Percentiles rank a stretch among this genome's conserved stretches.
Conservation (phyloP, 2,113 vertebrate species). For the Pteropus alecto region DNA sequence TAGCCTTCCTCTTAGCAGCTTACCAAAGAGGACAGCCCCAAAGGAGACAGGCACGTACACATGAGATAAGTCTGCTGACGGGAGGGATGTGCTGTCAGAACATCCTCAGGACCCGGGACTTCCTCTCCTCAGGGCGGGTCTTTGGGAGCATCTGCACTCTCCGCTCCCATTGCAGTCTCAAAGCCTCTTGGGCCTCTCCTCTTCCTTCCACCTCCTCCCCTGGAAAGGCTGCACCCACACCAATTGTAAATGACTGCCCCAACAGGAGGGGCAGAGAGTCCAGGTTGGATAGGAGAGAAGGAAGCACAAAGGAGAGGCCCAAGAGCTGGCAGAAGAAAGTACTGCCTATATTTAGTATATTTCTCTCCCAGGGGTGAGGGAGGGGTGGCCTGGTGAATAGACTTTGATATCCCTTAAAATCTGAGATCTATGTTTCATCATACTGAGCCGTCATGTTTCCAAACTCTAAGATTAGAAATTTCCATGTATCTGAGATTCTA, state of each 20-base stretch:
- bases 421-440: neutral
- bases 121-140: neutral
- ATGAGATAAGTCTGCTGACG: neutral
- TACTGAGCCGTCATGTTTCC: neutral
- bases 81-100: fast-evolving
- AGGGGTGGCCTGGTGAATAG: neutral
- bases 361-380: neutral
- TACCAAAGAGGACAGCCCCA: neutral
- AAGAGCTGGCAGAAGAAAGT: neutral
- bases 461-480: neutral
- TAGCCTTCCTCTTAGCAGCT: neutral
- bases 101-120: neutral
- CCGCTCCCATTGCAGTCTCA: too few species aligned
- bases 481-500: neutral
- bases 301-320: neutral
- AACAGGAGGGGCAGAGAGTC: neutral
- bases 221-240: neutral
- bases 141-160: neutral
- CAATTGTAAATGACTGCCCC: neutral
- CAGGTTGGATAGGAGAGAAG: neutral
- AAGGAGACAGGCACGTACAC: neutral
- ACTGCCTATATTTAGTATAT: neutral
- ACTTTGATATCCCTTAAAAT: neutral
- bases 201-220: neutral
- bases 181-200: neutral